A percentile compares a stretch with the other conserved stretches of the same genome.
These are phyloP conservation scores for Brachionus calyciflorus DNA, from an alignment of 1,140 invertebrate genomes.

Conservation along the genomic window DNA sequence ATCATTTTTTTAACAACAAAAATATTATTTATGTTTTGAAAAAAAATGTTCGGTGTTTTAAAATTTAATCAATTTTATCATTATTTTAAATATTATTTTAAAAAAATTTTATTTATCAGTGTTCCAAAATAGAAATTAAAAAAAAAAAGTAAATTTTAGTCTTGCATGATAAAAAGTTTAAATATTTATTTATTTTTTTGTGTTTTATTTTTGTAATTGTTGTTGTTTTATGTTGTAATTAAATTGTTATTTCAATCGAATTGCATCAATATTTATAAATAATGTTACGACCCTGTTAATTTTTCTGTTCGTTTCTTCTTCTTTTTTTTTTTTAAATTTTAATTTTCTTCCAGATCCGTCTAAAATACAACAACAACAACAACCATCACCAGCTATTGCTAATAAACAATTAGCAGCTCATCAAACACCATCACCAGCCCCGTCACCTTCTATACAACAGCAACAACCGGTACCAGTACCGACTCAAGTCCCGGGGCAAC, in stretches of 20 bases:
- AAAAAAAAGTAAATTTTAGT: background rate
- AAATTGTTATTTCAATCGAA: slow-evolving; percentile 7
- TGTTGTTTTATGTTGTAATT: slow-evolving; percentile 6
- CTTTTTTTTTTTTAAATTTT: background rate
- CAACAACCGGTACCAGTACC: background rate
- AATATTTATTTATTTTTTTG: background rate
- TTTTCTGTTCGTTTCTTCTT: background rate
- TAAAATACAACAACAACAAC: background rate
- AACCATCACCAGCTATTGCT: background rate
- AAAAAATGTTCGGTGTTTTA: slow-evolving; percentile 27
- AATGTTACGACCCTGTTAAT: background rate
- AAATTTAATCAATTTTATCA: too few species aligned
- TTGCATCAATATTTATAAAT: slow-evolving; percentile 29
- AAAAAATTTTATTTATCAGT: too few species aligned
- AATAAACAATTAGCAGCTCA: background rate
- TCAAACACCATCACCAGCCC: slow-evolving; percentile 4
- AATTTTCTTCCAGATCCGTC: slow-evolving; percentile 33
- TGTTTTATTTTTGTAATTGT: slow-evolving; percentile 1
- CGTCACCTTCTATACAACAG: slow-evolving; percentile 9
- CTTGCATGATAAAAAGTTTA: slow-evolving; percentile 2
- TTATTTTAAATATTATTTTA: too few species aligned
- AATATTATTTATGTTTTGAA: background rate
- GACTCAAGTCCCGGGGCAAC: background rate
- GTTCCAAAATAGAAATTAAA: background rate
- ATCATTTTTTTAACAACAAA: background rate